These are phyloP conservation scores for Venustaconcha ellipsiformis DNA, from an alignment of 1,140 invertebrate genomes.

Conservation along the genomic window DNA sequence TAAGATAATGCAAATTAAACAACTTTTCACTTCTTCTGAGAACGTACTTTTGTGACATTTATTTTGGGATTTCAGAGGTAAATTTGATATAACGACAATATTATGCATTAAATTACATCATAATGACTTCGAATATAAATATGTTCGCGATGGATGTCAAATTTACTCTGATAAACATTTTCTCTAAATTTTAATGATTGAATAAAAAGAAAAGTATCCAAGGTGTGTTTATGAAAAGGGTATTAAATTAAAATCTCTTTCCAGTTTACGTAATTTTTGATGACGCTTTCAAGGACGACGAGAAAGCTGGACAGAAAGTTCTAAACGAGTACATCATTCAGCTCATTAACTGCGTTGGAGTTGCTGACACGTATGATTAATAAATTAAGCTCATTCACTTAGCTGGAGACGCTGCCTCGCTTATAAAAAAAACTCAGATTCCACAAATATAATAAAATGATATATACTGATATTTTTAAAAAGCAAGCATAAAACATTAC, in stretches of 20 bases:
- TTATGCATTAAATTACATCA: constrained; percentile 1
- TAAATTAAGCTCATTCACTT: not conserved
- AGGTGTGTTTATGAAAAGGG: constrained; percentile 5
- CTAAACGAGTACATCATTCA: too few species aligned
- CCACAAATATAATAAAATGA: not conserved
- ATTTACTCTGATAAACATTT: too few species aligned
- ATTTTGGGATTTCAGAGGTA: not conserved
- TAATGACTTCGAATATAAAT: constrained; percentile 4
- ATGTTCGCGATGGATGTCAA: too few species aligned
- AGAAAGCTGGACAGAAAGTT: too few species aligned
- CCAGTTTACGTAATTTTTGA: too few species aligned
- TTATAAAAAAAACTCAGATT: not conserved
- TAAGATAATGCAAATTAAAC: too few species aligned
- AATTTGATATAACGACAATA: constrained; percentile 1
- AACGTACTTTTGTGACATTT: too few species aligned
- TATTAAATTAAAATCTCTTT: not conserved
- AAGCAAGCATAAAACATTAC: too few species aligned
- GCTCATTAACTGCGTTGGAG: too few species aligned
- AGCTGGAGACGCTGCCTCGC: not conserved
- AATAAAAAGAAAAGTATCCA: not conserved
- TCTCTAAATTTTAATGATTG: not conserved
- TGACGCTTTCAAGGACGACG: too few species aligned
- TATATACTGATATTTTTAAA: too few species aligned
- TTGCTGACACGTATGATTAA: not conserved
- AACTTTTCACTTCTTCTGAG: too few species aligned